Conservation (phyloP, 2,888 invertebrate genomes). For the Monochamus alternatus region DNA sequence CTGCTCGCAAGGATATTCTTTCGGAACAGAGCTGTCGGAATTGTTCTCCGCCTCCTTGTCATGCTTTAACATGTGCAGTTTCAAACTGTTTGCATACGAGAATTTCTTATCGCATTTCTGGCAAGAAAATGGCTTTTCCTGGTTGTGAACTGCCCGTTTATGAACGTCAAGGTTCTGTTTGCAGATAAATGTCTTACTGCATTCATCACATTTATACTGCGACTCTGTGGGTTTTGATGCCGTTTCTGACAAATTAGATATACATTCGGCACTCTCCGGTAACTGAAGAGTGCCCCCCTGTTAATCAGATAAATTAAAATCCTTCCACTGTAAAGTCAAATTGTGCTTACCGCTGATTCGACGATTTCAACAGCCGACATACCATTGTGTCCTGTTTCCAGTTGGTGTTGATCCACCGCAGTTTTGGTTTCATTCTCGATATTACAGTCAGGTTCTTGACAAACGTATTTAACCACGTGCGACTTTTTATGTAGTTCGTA, state of each 20-base stretch:
- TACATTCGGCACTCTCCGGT: constrained; percentile 3
- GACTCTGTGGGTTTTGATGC: background rate
- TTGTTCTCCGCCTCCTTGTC: constrained; percentile 63
- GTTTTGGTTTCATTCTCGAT: constrained; percentile 68
- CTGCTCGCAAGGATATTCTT: constrained; percentile 75
- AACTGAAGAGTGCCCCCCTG: constrained; percentile 23
- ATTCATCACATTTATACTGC: constrained; percentile 72
- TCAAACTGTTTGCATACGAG: constrained; percentile 76
- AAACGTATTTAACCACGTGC: constrained; percentile 78
- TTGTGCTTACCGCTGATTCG: constrained; percentile 37
- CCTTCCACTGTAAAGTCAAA: background rate
- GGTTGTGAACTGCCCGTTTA: constrained; percentile 75
- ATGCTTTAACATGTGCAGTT: constrained; percentile 74
- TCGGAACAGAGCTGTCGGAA: constrained; percentile 30
- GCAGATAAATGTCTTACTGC: constrained; percentile 76
- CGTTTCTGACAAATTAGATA: background rate
- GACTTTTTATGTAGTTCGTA: constrained; percentile 74
- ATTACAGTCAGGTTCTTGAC: constrained; percentile 64
- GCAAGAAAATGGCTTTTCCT: constrained; percentile 75
- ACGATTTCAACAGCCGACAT: constrained; percentile 69
- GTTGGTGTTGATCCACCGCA: constrained; percentile 75
- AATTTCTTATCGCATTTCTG: constrained; percentile 76
- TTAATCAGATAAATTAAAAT: background rate
- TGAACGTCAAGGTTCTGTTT: constrained; percentile 77
- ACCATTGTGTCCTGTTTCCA: constrained; percentile 73